A percentile compares a stretch with the other conserved stretches of the same genome.
phyloP scores from a whole-genome alignment of 2,888 invertebrate genomes.

The Nemurella pictetii region DNA sequence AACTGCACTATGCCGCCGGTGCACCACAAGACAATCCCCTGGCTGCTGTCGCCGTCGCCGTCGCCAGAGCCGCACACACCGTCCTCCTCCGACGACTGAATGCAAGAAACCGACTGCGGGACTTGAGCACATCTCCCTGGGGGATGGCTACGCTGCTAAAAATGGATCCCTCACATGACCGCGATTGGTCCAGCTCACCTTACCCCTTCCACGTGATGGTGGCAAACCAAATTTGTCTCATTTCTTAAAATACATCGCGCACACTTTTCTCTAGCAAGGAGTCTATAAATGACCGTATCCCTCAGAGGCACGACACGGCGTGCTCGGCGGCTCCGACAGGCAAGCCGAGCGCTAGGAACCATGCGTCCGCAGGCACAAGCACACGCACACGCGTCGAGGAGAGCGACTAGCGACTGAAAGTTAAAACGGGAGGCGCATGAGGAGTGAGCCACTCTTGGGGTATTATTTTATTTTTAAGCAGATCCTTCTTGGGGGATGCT shows the following conservation, averaged over 20 bases:
- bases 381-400: too few relatives aligned
- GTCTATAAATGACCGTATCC: slow-evolving; percentile 21
- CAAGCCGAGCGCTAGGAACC: too few relatives aligned
- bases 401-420: slow-evolving; percentile 3
- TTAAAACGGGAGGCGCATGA: neutral
- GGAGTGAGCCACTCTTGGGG: neutral
- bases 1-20: slow-evolving; percentile 18
- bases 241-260: slow-evolving; percentile 71
- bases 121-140: slow-evolving; percentile 22
- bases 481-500: neutral
- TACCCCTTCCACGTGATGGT: slow-evolving; percentile 17
- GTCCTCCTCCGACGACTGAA: slow-evolving; percentile 26
- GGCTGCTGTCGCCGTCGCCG: slow-evolving; percentile 10
- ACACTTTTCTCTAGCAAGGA: slow-evolving; percentile 13
- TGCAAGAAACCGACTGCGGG: slow-evolving; percentile 21
- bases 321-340: too few relatives aligned
- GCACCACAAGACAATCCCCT: too few relatives aligned
- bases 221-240: slow-evolving; percentile 71
- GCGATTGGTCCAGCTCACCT: slow-evolving; percentile 37
- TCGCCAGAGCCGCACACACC: slow-evolving; percentile 27
- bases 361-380: too few relatives aligned
- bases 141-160: slow-evolving; percentile 41
- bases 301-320: neutral
- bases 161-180: slow-evolving; percentile 40
- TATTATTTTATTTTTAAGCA: slow-evolving; percentile 12